Conservation (phyloP, 1,140 invertebrate species). For the Platorchestia sp. region DNA sequence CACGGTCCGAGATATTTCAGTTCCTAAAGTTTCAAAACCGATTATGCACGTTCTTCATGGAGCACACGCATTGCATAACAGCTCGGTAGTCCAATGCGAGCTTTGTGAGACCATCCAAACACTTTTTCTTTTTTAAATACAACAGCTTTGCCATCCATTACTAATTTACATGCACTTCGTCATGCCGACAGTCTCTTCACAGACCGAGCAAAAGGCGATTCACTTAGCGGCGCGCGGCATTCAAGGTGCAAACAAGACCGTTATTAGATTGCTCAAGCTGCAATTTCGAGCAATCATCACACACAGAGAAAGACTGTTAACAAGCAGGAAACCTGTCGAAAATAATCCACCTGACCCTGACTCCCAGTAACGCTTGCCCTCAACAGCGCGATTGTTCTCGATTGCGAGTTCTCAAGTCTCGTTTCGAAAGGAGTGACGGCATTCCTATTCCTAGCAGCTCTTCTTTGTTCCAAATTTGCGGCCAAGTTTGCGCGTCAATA, state of each 20-base stretch:
- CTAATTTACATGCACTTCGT: background rate
- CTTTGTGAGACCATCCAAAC: background rate
- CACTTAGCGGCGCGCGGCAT: background rate
- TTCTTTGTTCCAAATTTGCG: background rate
- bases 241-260: background rate
- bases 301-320: background rate
- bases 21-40: background rate
- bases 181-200: background rate
- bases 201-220: background rate
- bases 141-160: background rate
- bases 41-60: background rate
- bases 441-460: background rate
- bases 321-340: background rate
- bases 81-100: background rate
- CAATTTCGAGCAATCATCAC: background rate
- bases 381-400: background rate
- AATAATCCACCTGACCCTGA: background rate
- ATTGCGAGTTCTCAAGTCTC: background rate
- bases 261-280: background rate
- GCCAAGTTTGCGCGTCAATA: background rate
- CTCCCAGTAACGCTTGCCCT: background rate
- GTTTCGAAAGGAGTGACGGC: background rate
- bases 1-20: background rate
- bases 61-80: background rate
- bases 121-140: constrained; percentile 3